phyloP scores from a whole-genome alignment of 2,888 invertebrate species.

The Acronicta aceris region DNA sequence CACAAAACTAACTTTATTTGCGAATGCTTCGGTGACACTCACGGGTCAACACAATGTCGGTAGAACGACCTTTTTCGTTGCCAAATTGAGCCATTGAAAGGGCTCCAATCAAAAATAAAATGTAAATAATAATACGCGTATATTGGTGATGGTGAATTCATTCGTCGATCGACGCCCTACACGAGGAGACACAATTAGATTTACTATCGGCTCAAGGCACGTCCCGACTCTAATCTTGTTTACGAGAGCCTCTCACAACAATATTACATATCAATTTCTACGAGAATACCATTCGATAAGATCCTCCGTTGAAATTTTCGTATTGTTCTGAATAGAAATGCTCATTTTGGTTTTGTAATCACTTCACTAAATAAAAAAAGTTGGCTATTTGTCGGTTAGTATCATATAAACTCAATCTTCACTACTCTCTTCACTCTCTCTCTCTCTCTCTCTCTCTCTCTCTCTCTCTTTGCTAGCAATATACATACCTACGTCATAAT shows the following conservation, averaged over 20 bases:
- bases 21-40: conserved; percentile 26
- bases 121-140: conserved; percentile 46
- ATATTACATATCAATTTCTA: conserved; percentile 66
- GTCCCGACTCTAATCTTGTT: conserved; percentile 70
- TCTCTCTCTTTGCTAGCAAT: too few relatives aligned
- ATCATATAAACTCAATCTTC: too few relatives aligned
- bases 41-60: conserved; percentile 27
- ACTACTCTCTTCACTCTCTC: too few relatives aligned
- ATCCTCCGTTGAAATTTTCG: conserved; percentile 17
- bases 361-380: conserved; percentile 6
- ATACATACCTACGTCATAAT: too few relatives aligned
- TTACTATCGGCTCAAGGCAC: conserved; percentile 65
- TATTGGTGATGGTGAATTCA: conserved; percentile 47
- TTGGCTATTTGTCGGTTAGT: too few relatives aligned
- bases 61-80: conserved; percentile 12
- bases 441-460: too few relatives aligned
- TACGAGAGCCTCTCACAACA: conserved; percentile 65
- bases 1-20: conserved; percentile 17
- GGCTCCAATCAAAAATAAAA: conserved; percentile 46
- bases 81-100: conserved; percentile 19
- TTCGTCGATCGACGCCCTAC: conserved; percentile 44
- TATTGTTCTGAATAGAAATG: conserved; percentile 30
- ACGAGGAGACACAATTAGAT: conserved; percentile 67
- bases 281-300: conserved; percentile 45
- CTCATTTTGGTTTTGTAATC: conserved; percentile 26